Conservation (phyloP, 2,113 vertebrate species). For the Microcebus murinus region DNA sequence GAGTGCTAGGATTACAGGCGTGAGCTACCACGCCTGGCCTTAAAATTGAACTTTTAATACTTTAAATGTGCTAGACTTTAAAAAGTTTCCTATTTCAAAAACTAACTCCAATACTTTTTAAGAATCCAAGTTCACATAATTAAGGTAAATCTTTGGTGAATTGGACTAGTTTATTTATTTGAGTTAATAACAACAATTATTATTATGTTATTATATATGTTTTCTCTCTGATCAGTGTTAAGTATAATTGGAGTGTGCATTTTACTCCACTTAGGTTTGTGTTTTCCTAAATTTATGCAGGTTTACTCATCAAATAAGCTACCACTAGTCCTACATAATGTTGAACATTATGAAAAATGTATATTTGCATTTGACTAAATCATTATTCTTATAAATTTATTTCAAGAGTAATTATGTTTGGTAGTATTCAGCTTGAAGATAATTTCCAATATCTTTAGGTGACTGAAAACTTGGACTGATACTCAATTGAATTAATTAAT, state of each 20-base stretch:
- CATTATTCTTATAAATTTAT: neutral
- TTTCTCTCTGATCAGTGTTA: neutral
- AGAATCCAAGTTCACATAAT: neutral
- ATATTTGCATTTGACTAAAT: neutral
- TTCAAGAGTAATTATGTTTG: neutral
- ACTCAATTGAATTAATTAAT: neutral
- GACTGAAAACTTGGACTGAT: neutral
- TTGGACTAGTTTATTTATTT: neutral
- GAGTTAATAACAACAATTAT: neutral
- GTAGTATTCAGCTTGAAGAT: neutral
- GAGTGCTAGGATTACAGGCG: no score
- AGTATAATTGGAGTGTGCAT: neutral
- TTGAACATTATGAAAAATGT: constrained; percentile 27
- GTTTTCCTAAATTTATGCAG: neutral
- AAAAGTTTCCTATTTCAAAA: neutral
- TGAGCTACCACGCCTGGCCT: no score
- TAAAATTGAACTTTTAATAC: neutral
- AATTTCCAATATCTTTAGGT: neutral
- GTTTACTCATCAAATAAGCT: neutral
- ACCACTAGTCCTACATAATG: neutral
- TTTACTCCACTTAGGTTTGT: neutral
- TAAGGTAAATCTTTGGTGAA: neutral
- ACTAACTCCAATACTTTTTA: neutral
- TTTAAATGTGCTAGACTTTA: neutral
- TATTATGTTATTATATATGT: neutral